Conservation (phyloP, 2,113 vertebrate genomes). For the Austrofundulus limnaeus region DNA sequence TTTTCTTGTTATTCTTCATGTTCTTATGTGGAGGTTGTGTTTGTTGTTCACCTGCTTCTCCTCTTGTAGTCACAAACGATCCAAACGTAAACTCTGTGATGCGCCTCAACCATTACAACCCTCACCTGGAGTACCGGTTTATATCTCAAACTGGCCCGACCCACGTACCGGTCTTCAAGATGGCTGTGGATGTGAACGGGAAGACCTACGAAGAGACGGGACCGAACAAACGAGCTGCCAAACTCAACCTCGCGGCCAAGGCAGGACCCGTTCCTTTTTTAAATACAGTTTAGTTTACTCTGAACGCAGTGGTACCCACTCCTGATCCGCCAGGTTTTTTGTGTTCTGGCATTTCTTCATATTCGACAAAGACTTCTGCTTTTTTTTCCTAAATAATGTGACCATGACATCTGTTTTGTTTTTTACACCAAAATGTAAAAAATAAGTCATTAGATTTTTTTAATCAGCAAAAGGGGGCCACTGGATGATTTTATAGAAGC, state of each 20-base stretch:
- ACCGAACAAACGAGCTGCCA: conserved; percentile 91
- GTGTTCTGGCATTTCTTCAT: no score
- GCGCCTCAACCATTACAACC: conserved; percentile 94
- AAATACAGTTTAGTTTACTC: no score
- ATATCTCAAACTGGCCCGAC: conserved; percentile 92
- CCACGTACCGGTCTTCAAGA: conserved; percentile 94
- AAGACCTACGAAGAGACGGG: conserved; percentile 89
- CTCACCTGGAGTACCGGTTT: conserved; percentile 90
- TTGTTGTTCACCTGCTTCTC: not conserved
- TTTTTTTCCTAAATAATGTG: no score
- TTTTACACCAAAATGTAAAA: no score
- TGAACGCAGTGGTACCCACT: no score
- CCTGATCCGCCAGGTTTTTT: no score
- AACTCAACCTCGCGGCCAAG: conserved; percentile 94
- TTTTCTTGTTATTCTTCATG: not conserved
- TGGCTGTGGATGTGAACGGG: conserved; percentile 92
- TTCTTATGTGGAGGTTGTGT: no score
- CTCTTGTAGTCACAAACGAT: conserved; percentile 78
- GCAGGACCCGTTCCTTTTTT: conserved; percentile 52
- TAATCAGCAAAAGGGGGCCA: no score
- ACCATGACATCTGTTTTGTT: no score
- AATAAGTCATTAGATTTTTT: no score
- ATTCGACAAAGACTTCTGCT: no score
- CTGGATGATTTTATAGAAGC: no score
- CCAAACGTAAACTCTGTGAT: conserved; percentile 93